Evolutionary conservation across 2,113 vertebrate species (phyloP).

Genomic region (Spilogale gracilis): DNA sequence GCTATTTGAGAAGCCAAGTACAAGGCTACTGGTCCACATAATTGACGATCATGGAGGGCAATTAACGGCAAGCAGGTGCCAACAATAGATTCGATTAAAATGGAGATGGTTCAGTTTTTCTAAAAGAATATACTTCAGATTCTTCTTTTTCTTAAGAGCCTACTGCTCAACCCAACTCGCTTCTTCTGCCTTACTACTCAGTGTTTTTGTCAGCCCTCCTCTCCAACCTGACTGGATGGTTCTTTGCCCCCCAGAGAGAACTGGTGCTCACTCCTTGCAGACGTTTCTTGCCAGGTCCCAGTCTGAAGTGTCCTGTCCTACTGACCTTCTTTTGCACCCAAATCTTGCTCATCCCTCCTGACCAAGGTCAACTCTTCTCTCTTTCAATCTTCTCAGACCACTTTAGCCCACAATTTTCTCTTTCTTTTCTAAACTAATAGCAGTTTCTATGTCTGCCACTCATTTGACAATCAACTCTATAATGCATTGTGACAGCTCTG

Average conservation of each 20-base stretch:
- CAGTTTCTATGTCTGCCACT: constrained; percentile 81
- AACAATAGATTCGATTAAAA: constrained; percentile 19
- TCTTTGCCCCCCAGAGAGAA: neutral
- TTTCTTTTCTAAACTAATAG: constrained; percentile 79
- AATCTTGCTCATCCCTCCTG: neutral
- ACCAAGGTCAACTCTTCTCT: constrained; percentile 66
- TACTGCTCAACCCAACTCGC: neutral
- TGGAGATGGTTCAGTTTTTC: neutral
- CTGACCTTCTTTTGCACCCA: constrained; percentile 8
- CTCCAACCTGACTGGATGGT: neutral
- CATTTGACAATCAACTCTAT: constrained; percentile 83
- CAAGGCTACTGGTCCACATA: neutral
- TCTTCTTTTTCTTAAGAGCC: neutral
- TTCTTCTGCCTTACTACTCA: neutral
- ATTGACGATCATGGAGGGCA: neutral
- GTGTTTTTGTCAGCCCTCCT: neutral
- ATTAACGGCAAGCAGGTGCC: neutral
- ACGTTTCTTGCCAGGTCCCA: neutral
- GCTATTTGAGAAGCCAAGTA: neutral
- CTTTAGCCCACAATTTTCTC: constrained; percentile 71
- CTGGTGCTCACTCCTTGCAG: neutral
- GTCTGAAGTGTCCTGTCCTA: neutral
- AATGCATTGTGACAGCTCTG: constrained; percentile 83
- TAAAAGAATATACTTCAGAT: neutral
- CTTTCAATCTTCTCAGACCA: constrained; percentile 56